phyloP scores from a whole-genome alignment of 2,113 vertebrate genomes.

The Lagenorhynchus albirostris region DNA sequence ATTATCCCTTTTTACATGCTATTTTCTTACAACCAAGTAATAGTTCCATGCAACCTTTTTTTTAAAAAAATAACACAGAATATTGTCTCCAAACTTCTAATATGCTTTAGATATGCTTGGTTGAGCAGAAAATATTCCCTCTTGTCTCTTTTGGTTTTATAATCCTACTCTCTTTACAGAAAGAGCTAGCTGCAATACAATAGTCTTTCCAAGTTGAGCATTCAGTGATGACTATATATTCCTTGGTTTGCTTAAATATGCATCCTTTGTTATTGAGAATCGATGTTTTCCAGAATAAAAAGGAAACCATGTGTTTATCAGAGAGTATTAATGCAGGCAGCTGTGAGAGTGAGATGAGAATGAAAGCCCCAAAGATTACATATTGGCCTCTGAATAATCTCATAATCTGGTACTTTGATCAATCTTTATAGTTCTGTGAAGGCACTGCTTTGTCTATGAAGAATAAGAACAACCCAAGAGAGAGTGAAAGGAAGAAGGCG shows the following conservation, averaged over 20 bases:
- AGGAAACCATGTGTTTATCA: slow-evolving; percentile 28
- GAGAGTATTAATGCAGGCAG: slow-evolving; percentile 7
- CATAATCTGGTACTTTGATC: slow-evolving; percentile 22
- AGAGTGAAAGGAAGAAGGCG: neutral
- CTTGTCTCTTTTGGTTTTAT: slow-evolving; percentile 38
- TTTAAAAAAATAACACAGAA: neutral
- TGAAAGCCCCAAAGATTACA: slow-evolving; percentile 7
- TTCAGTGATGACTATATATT: neutral
- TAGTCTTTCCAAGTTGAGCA: neutral
- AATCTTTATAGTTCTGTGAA: neutral
- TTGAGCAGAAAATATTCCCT: slow-evolving; percentile 44
- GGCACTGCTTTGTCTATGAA: neutral
- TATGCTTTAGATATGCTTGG: slow-evolving; percentile 24
- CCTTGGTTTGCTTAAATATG: neutral
- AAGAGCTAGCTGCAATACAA: neutral
- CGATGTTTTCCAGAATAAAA: slow-evolving; percentile 27
- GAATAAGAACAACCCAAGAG: neutral
- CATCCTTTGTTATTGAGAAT: slow-evolving; percentile 31
- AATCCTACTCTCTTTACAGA: slow-evolving; percentile 30
- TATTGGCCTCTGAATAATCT: slow-evolving; percentile 16
- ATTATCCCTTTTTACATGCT: neutral
- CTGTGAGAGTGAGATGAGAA: neutral
- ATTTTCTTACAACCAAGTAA: slow-evolving; percentile 21
- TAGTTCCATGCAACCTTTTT: neutral
- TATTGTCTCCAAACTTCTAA: slow-evolving; percentile 26